Evolutionary conservation across 2,113 vertebrate species (phyloP), one percentile per base, ranked within the genome.

Genomic region (Steatornis caripensis): DNA sequence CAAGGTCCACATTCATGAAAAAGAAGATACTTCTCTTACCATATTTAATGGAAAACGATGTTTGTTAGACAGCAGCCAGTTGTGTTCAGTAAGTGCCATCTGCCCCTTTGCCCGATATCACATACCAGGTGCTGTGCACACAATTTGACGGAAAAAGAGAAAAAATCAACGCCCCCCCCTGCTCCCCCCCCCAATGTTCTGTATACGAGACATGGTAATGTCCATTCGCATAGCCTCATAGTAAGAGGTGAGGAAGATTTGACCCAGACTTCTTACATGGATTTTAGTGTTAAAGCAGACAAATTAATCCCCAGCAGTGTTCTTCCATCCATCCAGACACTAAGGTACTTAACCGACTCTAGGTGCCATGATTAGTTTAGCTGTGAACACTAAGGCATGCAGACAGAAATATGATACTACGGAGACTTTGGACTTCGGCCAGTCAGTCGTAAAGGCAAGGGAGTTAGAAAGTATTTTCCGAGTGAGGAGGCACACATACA

Each of bases 401-500:
- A 93, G 97, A 91, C 84, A 94, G 90, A 95, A 97, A 95, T 91
- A 84, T 37, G 81, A 95, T 82, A 60, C 66, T 48, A 51, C 79
- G 0, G 20, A 75, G 87, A 45, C 78, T 70, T 89, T 95, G 96
- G 91, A 81, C 43, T 92, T 77, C 16, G 23, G 90, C 95, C 96
- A 97, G 68, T 95, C 3, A 3, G 61, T 81, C 10, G 0, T 90
- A 94, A 93, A 96, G 85, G 34, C 80, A 85, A 60, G 45, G 79
- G 41, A 83, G 32, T 76, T 75, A 77, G 92, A 92, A 95, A 96
- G 74, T 85, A 94, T 87, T 90, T 97, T 95, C 90, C 90, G 92
- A 83, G 82, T 2, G 8, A 92, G 69, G 36, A 94, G 78, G 29
- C 51, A 80, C 64, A 92, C 84, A 60, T 92, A 83, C 81, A 93